Evolutionary conservation across 1,140 invertebrate species (phyloP), one percentile per base, ranked within the genome.

Genomic region (Agrilus planipennis): DNA sequence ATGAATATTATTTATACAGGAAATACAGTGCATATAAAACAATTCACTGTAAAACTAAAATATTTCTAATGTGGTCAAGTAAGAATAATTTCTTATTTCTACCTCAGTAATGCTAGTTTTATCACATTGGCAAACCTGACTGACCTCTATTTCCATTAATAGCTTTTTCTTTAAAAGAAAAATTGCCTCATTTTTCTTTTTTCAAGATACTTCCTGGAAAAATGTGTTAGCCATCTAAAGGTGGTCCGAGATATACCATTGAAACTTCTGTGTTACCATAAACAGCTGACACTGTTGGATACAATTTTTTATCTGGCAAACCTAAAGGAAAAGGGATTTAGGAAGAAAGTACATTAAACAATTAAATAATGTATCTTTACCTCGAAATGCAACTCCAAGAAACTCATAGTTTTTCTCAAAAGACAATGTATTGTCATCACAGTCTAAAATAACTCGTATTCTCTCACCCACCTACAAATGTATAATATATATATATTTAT

Each of bases 241-340:
- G 92, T 32, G 82, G 79, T 44, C 93, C 94, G 49, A 95, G 68
- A 65, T 98, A 98, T n/a, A 97, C 88, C 92, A 98, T 97, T 17
- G 93, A 95, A n/a, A 98, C 91, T 76, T 98, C 94, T 20, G 93
- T 97, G 63, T 98, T 97, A 45, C 93, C 94, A 73, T 97, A 98
- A 21, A 98, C 94, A 37, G 92, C 93, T 41, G 92, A 96, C 42
- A 97, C 87, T 44, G 92, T 87, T 41, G 94, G 94, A 66, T 89
- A 98, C 35, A 98, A 68, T 65, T 80, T 88, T 64, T 89, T 91
- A 60, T 89, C 84, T 46, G 91, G 93, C 60, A 96, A 75, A 46
- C 89, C 84, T 89, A 61, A 35, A 73, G 74, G 23, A 45, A 50
- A 27, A 23, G 23, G 14, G 20, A 34, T n/a, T 37, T 25, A 5